Percentiles rank a stretch among this genome's conserved stretches.
Conservation (phyloP, 2,797 vertebrate genomes). For the Martes flavigula region DNA sequence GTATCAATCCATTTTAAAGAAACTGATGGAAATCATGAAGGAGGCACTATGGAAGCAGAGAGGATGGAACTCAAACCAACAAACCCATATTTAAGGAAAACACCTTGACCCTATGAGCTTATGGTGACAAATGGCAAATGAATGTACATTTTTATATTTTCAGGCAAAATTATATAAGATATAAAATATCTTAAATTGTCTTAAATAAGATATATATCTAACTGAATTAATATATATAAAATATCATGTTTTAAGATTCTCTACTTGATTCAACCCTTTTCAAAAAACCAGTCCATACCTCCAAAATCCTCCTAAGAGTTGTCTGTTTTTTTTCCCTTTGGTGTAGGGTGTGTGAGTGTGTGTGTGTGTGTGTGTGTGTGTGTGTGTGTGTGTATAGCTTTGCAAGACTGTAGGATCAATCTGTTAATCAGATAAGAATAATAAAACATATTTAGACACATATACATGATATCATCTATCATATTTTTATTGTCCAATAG, state of each 20-base stretch:
- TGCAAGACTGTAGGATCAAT: not conserved
- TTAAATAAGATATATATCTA: not conserved
- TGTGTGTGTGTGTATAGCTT: not conserved
- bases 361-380: not conserved
- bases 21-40: not conserved
- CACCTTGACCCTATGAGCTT: not conserved
- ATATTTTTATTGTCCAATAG: not conserved
- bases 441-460: not conserved
- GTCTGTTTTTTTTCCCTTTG: not conserved
- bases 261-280: not conserved
- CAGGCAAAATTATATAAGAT: conserved; percentile 20
- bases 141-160: not conserved
- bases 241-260: not conserved
- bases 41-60: not conserved
- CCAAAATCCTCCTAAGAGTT: conserved; percentile 3
- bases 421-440: not conserved
- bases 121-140: not conserved
- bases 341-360: not conserved
- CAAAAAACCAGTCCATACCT: not conserved
- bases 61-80: not conserved
- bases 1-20: not conserved
- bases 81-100: not conserved
- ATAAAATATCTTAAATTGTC: not conserved
- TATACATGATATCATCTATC: not conserved
- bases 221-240: not conserved